A percentile compares a stretch with the other conserved stretches of the same genome.
phyloP scores from a whole-genome alignment of 2,797 vertebrate genomes.

The Chaenodraco wilsoni region DNA sequence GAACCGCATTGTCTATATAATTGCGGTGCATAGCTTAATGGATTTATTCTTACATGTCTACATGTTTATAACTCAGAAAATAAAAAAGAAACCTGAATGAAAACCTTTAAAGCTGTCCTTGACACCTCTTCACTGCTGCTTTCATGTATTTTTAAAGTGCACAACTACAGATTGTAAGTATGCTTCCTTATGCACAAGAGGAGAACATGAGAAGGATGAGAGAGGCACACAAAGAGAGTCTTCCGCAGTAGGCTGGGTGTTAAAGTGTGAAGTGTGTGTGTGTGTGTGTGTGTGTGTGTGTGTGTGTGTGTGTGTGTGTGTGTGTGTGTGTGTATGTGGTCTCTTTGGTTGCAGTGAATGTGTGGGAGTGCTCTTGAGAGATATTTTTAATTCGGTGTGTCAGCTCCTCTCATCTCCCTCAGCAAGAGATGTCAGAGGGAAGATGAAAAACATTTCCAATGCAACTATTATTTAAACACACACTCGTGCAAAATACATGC shows the following conservation, averaged over 20 bases:
- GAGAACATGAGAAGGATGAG: constrained; percentile 46
- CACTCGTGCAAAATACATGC: constrained; percentile 7
- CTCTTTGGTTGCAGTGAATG: constrained; percentile 52
- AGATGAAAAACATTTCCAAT: constrained; percentile 68
- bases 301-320: too few relatives aligned
- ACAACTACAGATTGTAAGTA: constrained; percentile 39
- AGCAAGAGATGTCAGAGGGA: constrained; percentile 73
- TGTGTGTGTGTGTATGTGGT: not conserved
- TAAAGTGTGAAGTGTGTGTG: constrained; percentile 27
- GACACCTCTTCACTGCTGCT: constrained; percentile 30
- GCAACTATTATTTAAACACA: constrained; percentile 62
- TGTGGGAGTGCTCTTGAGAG: constrained; percentile 77
- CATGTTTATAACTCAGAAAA: constrained; percentile 17
- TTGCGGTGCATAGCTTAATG: constrained; percentile 5
- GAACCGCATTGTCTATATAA: constrained; percentile 26
- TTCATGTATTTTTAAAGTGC: constrained; percentile 51
- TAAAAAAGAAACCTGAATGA: not conserved
- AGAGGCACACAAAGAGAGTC: constrained; percentile 47
- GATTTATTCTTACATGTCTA: constrained; percentile 12
- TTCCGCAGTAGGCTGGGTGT: constrained; percentile 48
- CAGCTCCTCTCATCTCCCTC: constrained; percentile 77
- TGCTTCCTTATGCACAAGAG: constrained; percentile 46
- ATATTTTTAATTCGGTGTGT: constrained; percentile 82
- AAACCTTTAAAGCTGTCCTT: constrained; percentile 23
- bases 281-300: too few relatives aligned